Percentiles rank a stretch among this genome's conserved stretches.
phyloP scores from a whole-genome alignment of 2,888 invertebrate species.

The Ophraella communa region DNA sequence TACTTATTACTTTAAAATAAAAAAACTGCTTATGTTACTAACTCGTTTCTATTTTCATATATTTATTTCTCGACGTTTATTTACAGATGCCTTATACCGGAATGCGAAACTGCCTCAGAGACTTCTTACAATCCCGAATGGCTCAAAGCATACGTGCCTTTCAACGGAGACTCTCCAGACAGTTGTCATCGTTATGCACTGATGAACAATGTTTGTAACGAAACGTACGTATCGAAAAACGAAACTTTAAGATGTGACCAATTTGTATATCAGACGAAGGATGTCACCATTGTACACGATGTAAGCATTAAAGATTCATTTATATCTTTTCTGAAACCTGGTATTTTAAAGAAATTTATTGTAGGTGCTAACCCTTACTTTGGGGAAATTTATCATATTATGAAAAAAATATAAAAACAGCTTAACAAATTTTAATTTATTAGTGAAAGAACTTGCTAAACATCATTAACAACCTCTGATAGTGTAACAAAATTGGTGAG shows the following conservation, averaged over 20 bases:
- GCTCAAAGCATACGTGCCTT: slow-evolving; percentile 61
- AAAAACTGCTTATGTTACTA: neutral
- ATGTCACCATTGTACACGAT: slow-evolving; percentile 53
- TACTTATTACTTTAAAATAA: neutral
- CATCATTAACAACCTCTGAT: slow-evolving; percentile 84
- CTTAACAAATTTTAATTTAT: no score
- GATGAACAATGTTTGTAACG: slow-evolving; percentile 33
- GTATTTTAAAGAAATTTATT: no score
- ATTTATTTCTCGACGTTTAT: slow-evolving; percentile 2
- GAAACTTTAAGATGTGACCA: slow-evolving; percentile 44
- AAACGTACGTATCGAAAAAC: slow-evolving; percentile 45
- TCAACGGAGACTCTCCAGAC: slow-evolving; percentile 44
- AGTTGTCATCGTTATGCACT: slow-evolving; percentile 44
- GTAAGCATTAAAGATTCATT: no score
- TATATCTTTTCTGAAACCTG: no score
- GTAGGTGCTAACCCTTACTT: no score
- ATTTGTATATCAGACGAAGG: slow-evolving; percentile 50
- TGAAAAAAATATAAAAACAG: no score
- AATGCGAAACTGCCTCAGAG: slow-evolving; percentile 60
- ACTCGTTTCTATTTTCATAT: neutral
- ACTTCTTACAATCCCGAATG: slow-evolving; percentile 57
- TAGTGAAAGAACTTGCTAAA: no score
- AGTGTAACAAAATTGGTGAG: slow-evolving; percentile 84
- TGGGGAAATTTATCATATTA: no score
- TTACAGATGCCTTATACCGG: slow-evolving; percentile 62